These are phyloP conservation scores for Pogona vitticeps DNA, from an alignment of 2,113 vertebrate species.

Conservation along the genomic window DNA sequence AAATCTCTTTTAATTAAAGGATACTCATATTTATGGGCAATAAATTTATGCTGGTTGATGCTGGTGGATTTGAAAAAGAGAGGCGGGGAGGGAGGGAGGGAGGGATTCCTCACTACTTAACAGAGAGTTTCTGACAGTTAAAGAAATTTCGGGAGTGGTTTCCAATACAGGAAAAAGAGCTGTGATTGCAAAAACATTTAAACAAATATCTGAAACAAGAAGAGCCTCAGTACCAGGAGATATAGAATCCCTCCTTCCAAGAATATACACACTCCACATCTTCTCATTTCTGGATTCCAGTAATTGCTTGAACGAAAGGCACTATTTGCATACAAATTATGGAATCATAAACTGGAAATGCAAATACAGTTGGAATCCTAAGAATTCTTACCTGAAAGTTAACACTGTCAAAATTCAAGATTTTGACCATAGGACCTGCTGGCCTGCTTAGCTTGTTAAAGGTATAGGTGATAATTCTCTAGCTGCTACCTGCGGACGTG, in stretches of 20 bases:
- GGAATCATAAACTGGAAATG: background rate
- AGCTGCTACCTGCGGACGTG: too few species aligned
- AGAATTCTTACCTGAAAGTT: background rate
- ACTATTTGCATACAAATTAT: background rate
- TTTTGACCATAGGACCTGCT: too few species aligned
- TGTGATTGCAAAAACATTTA: background rate
- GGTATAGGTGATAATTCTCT: background rate
- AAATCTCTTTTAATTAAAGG: slow-evolving; percentile 33
- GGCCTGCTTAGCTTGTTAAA: background rate
- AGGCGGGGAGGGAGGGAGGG: too few species aligned
- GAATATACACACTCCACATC: too few species aligned
- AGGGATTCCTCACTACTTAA: background rate
- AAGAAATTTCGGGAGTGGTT: background rate
- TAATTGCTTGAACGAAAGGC: background rate
- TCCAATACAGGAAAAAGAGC: background rate
- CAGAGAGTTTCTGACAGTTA: background rate
- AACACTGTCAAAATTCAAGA: background rate
- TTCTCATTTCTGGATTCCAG: too few species aligned
- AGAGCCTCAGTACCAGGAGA: background rate
- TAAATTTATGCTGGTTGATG: slow-evolving; percentile 16
- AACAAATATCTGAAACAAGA: background rate
- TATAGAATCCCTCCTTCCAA: background rate
- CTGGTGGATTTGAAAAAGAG: slow-evolving; percentile 1
- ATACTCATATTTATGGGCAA: background rate
- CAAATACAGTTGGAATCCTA: background rate